Evolutionary conservation across 2,797 vertebrate genomes (phyloP).

Genomic region (Tangara arthus): DNA sequence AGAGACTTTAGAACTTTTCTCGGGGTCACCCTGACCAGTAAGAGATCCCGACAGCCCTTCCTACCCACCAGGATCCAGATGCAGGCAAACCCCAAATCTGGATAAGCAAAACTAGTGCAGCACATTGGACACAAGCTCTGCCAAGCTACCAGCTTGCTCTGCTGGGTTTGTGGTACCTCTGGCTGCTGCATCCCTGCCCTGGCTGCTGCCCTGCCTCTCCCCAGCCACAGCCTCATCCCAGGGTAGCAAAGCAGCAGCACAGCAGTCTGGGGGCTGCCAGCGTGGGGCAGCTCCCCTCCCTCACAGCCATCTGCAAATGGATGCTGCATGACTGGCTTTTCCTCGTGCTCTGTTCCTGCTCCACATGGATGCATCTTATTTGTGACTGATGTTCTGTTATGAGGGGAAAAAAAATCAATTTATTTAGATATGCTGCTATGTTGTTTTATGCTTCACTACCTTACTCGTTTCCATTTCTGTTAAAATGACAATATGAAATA

Average conservation of each 20-base stretch:
- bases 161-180: neutral
- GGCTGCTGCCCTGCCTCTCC: neutral
- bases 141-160: neutral
- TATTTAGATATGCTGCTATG: neutral
- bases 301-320: neutral
- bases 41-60: neutral
- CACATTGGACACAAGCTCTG: neutral
- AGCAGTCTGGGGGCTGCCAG: too few species aligned
- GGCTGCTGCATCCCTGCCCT: neutral
- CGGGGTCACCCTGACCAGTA: too few species aligned
- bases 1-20: too few species aligned
- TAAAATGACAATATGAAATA: neutral
- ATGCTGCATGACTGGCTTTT: neutral
- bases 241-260: neutral
- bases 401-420: neutral
- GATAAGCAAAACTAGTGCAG: neutral
- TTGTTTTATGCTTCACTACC: neutral
- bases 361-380: neutral
- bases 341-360: neutral
- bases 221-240: neutral
- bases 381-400: neutral
- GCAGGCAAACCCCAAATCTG: neutral
- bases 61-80: neutral
- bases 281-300: neutral
- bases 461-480: neutral